Evolutionary conservation across 2,113 vertebrate genomes (phyloP).

Genomic region (Chionodraco myersi): DNA sequence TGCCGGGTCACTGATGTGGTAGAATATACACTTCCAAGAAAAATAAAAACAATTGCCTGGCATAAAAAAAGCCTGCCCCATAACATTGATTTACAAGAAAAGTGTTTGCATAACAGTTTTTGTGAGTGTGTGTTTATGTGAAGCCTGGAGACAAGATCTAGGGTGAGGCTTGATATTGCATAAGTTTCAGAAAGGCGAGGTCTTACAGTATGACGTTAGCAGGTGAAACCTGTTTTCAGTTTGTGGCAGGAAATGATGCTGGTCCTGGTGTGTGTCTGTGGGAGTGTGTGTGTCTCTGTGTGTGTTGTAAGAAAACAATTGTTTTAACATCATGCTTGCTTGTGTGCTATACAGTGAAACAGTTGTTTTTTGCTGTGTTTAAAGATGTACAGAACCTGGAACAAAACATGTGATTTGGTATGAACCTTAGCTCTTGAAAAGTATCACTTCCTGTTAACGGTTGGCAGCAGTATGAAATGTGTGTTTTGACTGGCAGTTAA

Average conservation of each 20-base stretch:
- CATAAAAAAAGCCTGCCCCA: not conserved
- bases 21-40: too few relatives aligned
- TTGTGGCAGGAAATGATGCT: constrained; percentile 72
- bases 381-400: not conserved
- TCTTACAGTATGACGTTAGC: constrained; percentile 66
- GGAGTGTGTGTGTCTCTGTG: constrained; percentile 20
- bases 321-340: constrained; percentile 20
- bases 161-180: constrained; percentile 65
- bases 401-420: not conserved
- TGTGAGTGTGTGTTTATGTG: constrained; percentile 11
- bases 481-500: constrained; percentile 49
- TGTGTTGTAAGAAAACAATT: constrained; percentile 26
- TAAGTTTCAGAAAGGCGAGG: constrained; percentile 56
- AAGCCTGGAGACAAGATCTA: constrained; percentile 42
- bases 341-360: constrained; percentile 6
- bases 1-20: too few relatives aligned
- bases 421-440: not conserved
- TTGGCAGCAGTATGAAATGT: not conserved
- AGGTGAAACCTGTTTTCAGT: constrained; percentile 77
- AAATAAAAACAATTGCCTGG: not conserved
- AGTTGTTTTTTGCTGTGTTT: not conserved
- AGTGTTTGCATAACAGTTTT: not conserved
- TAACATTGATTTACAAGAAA: not conserved
- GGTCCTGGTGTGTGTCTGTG: constrained; percentile 15
- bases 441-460: not conserved